Conservation (phyloP, 2,113 vertebrate species). For the Zingel zingel region DNA sequence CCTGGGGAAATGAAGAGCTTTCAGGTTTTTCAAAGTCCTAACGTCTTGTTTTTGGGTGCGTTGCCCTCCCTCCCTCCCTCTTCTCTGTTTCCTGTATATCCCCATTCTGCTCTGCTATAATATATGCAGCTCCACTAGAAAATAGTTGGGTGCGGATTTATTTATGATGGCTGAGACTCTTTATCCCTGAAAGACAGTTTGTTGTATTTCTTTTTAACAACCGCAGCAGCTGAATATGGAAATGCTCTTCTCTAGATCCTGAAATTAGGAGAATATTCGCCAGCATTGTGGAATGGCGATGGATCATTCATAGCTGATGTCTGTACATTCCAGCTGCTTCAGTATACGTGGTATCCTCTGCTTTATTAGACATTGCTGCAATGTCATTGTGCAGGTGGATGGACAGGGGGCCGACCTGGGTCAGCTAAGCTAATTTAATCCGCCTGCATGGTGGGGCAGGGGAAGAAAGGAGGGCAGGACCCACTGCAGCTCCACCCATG, state of each 20-base stretch:
- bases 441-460: conserved; percentile 15
- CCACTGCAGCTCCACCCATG: conserved; percentile 17
- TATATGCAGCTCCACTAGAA: conserved; percentile 18
- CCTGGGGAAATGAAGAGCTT: conserved; percentile 47
- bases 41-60: conserved; percentile 42
- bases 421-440: conserved; percentile 55
- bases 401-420: conserved; percentile 8
- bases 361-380: conserved; percentile 39
- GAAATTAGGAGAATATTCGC: neutral
- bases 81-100: conserved; percentile 16
- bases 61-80: neutral
- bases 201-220: conserved; percentile 25
- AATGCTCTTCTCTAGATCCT: neutral
- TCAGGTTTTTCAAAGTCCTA: conserved; percentile 42
- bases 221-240: neutral
- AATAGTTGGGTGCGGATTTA: conserved; percentile 41
- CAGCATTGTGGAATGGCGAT: neutral
- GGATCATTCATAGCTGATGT: neutral
- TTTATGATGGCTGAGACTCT: conserved; percentile 37
- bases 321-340: neutral
- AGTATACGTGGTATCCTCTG: neutral
- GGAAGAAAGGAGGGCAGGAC: conserved; percentile 44
- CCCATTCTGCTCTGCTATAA: neutral
- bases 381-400: conserved; percentile 45
- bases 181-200: conserved; percentile 34